Base-by-base conservation (phyloP, 2,888 invertebrate species). In the Fragum fragum region DNA sequence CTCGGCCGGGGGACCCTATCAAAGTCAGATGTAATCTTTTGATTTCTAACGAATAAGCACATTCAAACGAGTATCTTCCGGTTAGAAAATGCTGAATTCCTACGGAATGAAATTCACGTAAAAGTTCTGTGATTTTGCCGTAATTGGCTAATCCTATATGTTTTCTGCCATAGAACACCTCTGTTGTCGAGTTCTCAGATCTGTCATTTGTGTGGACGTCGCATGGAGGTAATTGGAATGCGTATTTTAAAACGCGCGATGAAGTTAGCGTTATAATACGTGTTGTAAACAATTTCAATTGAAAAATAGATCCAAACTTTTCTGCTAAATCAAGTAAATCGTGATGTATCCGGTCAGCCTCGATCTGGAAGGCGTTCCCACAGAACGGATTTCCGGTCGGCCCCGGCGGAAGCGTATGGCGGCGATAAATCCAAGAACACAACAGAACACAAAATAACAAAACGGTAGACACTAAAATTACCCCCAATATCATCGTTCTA, bases 101-200 rank as follows among this genome's bases (percentile, higher is more conserved):
- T 66, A 18, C 11, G 42, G 47, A 73, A 55, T 83, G 80, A 26
- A 86, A 73, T 66, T 81, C 76, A 47, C 86, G 69, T n/a, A 86
- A 61, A 28, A 69, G 9, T 14, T 63, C 29, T 18, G 83, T 86
- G 18, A 52, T 66, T 21, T 71, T 61, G 18, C 68, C 66, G 21
- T 76, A 70, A 55, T 86, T 80, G n/a, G 86, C 86, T 57, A 73
- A 73, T 1, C 86, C 86, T 7, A 86, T 81, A 36, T 86, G 83
- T 73, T 86, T 86, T 47, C 86, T 28, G 1, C 74, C 83, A 18
- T 81, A 77, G 29, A 79, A 86, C 3, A 86, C 63, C 26, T 79
- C 78, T 29, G 73, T 59, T 21, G 86, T 79, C 18, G 83, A 82
- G 52, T 86, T 86, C 29, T 42, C 53, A 3, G 81, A 71, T 21